Evolutionary conservation across 2,113 vertebrate genomes (phyloP), one percentile per base, ranked within the genome.

Genomic region (Coptodon bakossiorum): DNA sequence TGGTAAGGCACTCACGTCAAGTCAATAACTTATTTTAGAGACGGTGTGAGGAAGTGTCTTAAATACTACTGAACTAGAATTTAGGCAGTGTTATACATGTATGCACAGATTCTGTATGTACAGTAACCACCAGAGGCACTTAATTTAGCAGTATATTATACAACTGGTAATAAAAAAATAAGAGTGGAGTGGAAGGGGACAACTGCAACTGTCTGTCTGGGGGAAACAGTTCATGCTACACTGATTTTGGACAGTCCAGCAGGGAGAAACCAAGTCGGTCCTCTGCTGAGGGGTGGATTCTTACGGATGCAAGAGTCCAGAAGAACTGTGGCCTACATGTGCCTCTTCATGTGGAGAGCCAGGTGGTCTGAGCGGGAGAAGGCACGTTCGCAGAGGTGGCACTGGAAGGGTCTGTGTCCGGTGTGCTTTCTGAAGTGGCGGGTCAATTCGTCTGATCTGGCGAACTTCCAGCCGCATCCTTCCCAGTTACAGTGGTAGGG

Each of bases 331-430:
- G 53, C 79, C 96, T 95, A 98, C 97, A 98, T 97, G 93, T 98
- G 98, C 91, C 98, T 96, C 96, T 98, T 98, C 98, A 98, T 98
- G 95, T 98, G 98, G 68, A 98, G 97, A n/a, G 98, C 98, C 3
- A 98, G 94, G 91, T 98, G 98, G 88, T 98, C 98, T 0, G 98
- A 98, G 17, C 98, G 96, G 59, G 98, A 98, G 94, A 98, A 98
- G 1, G 98, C 97, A 6, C 98, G 93, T 85, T 98, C 98, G 5
- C 98, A 98, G 84, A 98, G 96, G 90, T 98, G 97, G 71, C 98
- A 98, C 95, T 98, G 98, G 83, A 98, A 98, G 1, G 98, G 98
- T 48, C 98, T 90, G 92, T 98, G 97, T 19, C 98, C 98, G 0
- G 98, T 98, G 96, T 98, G 98, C 89, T 98, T 98, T 83, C 98